Base-by-base conservation (phyloP, 2,797 vertebrate genomes). In the Natrix natrix region DNA sequence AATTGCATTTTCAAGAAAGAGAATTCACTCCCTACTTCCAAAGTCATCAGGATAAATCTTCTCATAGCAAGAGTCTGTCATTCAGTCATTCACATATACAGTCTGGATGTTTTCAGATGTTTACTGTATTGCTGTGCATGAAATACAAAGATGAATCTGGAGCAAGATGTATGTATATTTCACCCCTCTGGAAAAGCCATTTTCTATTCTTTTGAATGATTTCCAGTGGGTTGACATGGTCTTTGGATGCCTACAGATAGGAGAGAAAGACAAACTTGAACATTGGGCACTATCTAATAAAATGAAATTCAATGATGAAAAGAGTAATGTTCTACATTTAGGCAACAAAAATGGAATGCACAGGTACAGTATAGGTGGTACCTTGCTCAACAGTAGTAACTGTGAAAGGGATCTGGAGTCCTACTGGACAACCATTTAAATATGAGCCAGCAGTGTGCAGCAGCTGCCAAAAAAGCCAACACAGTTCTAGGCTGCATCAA, bases 11-110 rank as follows among this genome's bases (percentile, higher is more conserved):
- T 90, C 90, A 87, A 93, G 87, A 89, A 26, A 10, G 26, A 78
- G 26, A 63, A 87, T 93, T 93, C 87, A 93, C 57, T 90, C 83
- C 83, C 57, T 63, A 69, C n/a, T 69, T 87, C 54, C 60, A 88
- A 91, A 93, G 28, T 56, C 61, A 13, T 93, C 89, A 60, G 86
- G 14, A 66, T 88, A n/a, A 93, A 74, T 88, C 86, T 91, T 93
- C 63, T 60, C 86, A 78, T 55, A 93, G 37, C 89, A 91, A 37
- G 89, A 66, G 56, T 90, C 63, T 55, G n/a, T 87, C 86, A 90
- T 88, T 61, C 78, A 60, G 43, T 60, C 8, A 37, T 60, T 88
- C 56, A 61, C n/a, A n/a, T 54, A 88, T 60, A n/a, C 86, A 60
- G 43, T 86, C 54, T 61, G 43, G 90, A 48, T 74, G 22, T 28